Evolutionary conservation across 1,140 invertebrate genomes (phyloP).

Genomic region (Saccostrea echinata): DNA sequence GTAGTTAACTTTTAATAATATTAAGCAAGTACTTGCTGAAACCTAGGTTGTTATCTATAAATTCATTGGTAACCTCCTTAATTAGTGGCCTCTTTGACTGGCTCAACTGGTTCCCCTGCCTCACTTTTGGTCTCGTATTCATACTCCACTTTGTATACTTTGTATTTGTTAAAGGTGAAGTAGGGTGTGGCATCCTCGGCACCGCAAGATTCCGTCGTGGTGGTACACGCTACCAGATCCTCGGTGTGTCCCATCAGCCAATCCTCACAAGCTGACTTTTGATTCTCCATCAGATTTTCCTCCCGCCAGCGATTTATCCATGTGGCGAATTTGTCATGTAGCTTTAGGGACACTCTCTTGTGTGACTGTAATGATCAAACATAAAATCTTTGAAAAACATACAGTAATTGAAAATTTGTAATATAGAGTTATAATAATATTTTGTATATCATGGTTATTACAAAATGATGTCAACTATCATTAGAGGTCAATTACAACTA

Average conservation of each 20-base stretch:
- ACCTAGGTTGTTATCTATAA: not conserved
- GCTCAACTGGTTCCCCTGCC: slow-evolving; percentile 18
- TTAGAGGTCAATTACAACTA: too few species aligned
- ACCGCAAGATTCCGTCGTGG: slow-evolving; percentile 85
- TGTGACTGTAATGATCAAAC: slow-evolving; percentile 84
- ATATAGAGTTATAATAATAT: slow-evolving; percentile 33
- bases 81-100: slow-evolving; percentile 7
- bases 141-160: slow-evolving; percentile 82
- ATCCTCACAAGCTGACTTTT: slow-evolving; percentile 84
- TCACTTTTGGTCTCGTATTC: slow-evolving; percentile 38
- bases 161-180: slow-evolving; percentile 86
- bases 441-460: too few species aligned
- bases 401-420: not conserved
- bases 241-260: slow-evolving; percentile 88
- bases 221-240: slow-evolving; percentile 84
- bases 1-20: too few species aligned
- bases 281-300: slow-evolving; percentile 84
- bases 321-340: slow-evolving; percentile 85
- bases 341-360: slow-evolving; percentile 85
- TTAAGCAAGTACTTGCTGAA: too few species aligned
- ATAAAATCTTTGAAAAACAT: too few species aligned
- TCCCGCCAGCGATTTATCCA: slow-evolving; percentile 87
- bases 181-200: slow-evolving; percentile 86
- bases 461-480: too few species aligned
- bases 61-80: not conserved